These are phyloP conservation scores for Elachura formosa DNA, from an alignment of 2,113 vertebrate species.

Conservation along the genomic window DNA sequence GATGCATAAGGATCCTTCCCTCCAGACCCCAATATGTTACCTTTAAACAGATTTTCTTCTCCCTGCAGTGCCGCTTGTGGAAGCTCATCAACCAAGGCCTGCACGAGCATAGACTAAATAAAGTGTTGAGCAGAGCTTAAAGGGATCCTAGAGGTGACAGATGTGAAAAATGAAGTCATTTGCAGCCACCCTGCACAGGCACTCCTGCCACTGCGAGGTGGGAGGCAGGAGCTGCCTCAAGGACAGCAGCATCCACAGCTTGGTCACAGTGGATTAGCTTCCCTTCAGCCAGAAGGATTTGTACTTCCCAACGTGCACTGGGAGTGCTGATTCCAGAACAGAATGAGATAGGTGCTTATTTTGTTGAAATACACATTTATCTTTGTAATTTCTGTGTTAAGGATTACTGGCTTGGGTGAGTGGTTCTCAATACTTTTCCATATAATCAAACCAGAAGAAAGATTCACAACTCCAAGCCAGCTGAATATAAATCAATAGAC, in stretches of 20 bases:
- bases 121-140: not conserved
- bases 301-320: not conserved
- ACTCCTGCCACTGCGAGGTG: not conserved
- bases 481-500: not conserved
- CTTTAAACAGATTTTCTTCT: not conserved
- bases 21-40: not conserved
- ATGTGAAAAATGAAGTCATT: constrained; percentile 14
- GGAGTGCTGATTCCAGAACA: not conserved
- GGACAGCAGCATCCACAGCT: not conserved
- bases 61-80: not conserved
- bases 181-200: not conserved
- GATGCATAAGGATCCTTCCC: not conserved
- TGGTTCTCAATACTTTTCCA: not conserved
- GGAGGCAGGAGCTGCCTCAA: not conserved
- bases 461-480: not conserved
- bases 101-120: not conserved
- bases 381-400: not conserved
- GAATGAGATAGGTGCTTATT: not conserved
- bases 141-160: not conserved
- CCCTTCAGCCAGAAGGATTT: not conserved
- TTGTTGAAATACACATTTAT: not conserved
- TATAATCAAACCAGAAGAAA: not conserved
- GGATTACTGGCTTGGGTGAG: not conserved
- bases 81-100: not conserved
- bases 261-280: not conserved